Base-by-base conservation (phyloP, 2,797 vertebrate genomes). In the Rhinoraja longicauda region DNA sequence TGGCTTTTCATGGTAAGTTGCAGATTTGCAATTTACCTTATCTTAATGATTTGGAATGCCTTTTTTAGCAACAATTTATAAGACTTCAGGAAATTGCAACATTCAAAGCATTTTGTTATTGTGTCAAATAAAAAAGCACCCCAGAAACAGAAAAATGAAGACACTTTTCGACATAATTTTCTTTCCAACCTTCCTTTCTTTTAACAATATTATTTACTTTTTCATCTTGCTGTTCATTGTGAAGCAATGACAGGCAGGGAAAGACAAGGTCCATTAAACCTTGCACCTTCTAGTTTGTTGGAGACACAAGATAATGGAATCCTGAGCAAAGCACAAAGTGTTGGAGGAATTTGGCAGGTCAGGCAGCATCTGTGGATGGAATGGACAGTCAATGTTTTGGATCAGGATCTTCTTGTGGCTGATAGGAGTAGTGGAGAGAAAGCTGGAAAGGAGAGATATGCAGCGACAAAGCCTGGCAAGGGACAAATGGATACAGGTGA, bases 1-100 rank as follows among this genome's bases (percentile, higher is more conserved):
- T 94, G 96, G 96, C 93, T 97, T 96, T 94, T 96, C 95, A 84
- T 97, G 97, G 97, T 97, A 95, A 97, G 96, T 93, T 88, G 21
- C 19, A 88, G 1, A 32, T 64, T 86, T 13, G 82, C 26, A n/a
- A 21, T 88, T n/a, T 5, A 64, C 67, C 6, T 67, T 67, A 4
- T 7, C 9, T 36, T n/a, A 64, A 62, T 32, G n/a, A 32, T 36
- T 19, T 8, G 32, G 59, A 88, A 88, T 6, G 1, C 67, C 13
- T 67, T 88, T 88, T 67, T 17, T 39, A 36, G 6, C 84, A 88
- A 5, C 62, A 36, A 26, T 84, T 84, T 84, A 57, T 29, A 59
- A 67, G 8, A 67, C 17, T 88, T 67, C 17, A 9, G n/a, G 36
- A 86, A 88, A 67, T 36, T 88, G 17, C n/a, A 88, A n/a, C 32